Evolutionary conservation across 2,888 invertebrate genomes (phyloP).

Genomic region (Drosophila mimetica): DNA sequence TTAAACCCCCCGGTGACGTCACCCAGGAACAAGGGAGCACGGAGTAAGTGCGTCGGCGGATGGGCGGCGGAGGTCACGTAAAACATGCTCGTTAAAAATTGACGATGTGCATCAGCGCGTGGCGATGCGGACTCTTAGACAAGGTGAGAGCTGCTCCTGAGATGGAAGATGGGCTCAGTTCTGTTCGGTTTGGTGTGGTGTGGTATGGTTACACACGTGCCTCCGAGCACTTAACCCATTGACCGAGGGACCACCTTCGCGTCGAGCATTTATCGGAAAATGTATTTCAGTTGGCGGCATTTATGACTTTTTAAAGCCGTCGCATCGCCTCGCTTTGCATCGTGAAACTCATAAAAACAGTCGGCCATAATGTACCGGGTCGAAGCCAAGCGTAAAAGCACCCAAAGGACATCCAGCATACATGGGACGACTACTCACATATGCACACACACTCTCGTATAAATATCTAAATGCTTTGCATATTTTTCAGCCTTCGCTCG

Average conservation of each 20-base stretch:
- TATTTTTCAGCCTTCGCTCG: conserved; percentile 31
- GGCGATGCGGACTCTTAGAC: conserved; percentile 34
- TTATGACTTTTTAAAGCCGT: conserved; percentile 72
- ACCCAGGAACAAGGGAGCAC: conserved; percentile 6
- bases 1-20: conserved; percentile 47
- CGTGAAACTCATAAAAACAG: conserved; percentile 58
- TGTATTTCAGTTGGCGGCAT: conserved; percentile 54
- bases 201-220: conserved; percentile 18
- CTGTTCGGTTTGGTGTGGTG: background rate
- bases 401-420: conserved; percentile 18
- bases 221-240: conserved; percentile 38
- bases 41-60: background rate
- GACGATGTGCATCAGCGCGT: conserved; percentile 73
- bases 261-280: conserved; percentile 52
- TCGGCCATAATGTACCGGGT: conserved; percentile 17
- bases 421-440: conserved; percentile 1
- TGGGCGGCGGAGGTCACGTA: conserved; percentile 55
- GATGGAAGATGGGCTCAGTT: background rate
- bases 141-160: too few species aligned
- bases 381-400: conserved; percentile 1
- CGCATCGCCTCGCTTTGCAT: conserved; percentile 41
- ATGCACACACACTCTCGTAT: conserved; percentile 8
- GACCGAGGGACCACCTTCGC: conserved; percentile 26
- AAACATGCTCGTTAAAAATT: conserved; percentile 73
- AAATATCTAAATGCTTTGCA: conserved; percentile 52